Conservation (phyloP, 1,140 invertebrate genomes). For the Pygmarrhopalites habei region DNA sequence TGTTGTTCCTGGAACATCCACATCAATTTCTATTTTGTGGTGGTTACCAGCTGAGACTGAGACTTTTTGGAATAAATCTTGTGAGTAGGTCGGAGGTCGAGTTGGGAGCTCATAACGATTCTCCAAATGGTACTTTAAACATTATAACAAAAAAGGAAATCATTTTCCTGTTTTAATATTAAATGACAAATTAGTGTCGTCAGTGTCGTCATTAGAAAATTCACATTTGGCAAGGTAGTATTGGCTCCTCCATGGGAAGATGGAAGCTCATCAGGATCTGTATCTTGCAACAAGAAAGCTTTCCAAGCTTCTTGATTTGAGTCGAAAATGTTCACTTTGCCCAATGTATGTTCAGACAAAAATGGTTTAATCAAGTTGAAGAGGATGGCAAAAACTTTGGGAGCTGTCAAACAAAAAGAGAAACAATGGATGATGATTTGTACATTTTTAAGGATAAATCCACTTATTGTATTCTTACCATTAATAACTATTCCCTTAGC, state of each 20-base stretch:
- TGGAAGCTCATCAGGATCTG: slow-evolving; percentile 8
- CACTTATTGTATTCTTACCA: slow-evolving; percentile 7
- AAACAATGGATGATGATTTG: neutral
- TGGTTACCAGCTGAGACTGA: too few species aligned
- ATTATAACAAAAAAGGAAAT: too few species aligned
- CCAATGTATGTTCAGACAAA: slow-evolving; percentile 8
- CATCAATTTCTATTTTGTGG: too few species aligned
- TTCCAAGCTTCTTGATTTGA: slow-evolving; percentile 10
- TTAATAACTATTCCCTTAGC: slow-evolving; percentile 13
- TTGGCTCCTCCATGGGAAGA: slow-evolving; percentile 3
- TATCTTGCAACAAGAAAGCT: neutral
- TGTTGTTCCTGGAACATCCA: too few species aligned
- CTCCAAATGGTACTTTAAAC: too few species aligned
- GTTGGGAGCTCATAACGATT: too few species aligned
- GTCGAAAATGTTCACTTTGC: slow-evolving; percentile 19
- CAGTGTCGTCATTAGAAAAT: too few species aligned
- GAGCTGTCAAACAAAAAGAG: neutral
- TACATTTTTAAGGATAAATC: neutral
- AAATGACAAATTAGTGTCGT: too few species aligned
- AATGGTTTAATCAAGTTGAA: slow-evolving; percentile 25
- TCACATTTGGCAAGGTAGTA: too few species aligned
- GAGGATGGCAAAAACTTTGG: neutral
- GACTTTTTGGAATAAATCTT: too few species aligned
- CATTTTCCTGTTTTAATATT: too few species aligned
- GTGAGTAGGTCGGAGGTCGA: too few species aligned